Conservation (phyloP, 1,140 invertebrate species). For the Belonocnema kinseyi region DNA sequence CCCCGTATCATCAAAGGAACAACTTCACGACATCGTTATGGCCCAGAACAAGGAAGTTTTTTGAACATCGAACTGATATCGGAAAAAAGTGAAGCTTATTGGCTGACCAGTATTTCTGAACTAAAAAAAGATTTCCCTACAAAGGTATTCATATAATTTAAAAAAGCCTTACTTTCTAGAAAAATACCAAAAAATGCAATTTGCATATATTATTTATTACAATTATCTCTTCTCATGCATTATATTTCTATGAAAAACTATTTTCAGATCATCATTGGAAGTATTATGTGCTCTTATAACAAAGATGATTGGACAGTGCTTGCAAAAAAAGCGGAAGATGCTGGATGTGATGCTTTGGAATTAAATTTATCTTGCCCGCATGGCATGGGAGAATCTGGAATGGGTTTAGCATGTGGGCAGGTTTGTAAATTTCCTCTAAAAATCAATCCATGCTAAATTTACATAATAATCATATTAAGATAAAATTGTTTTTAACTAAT, state of each 20-base stretch:
- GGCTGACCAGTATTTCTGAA: slow-evolving; percentile 92
- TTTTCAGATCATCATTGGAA: slow-evolving; percentile 92
- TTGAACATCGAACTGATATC: slow-evolving; percentile 99
- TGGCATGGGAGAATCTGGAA: slow-evolving; percentile 98
- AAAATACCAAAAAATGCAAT: too few relatives aligned
- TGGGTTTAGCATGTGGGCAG: slow-evolving; percentile 98
- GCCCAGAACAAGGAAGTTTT: slow-evolving; percentile 96
- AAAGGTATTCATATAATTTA: slow-evolving; percentile 76
- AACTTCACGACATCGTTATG: slow-evolving; percentile 93
- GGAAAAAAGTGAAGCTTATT: slow-evolving; percentile 96
- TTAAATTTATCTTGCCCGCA: slow-evolving; percentile 98
- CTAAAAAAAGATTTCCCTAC: slow-evolving; percentile 94
- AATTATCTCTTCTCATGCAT: slow-evolving; percentile 33
- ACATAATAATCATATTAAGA: slow-evolving; percentile 11
- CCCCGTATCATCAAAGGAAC: slow-evolving; percentile 96
- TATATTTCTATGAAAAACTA: neutral
- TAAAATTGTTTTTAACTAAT: slow-evolving; percentile 15
- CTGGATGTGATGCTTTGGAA: slow-evolving; percentile 96
- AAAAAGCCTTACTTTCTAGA: neutral
- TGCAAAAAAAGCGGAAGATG: slow-evolving; percentile 85
- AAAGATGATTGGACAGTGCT: slow-evolving; percentile 92
- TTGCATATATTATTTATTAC: neutral
- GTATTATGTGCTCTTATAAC: slow-evolving; percentile 96
- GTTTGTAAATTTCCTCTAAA: slow-evolving; percentile 70
- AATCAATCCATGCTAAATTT: neutral